These are phyloP conservation scores for Meiosimyza platycephala DNA, from an alignment of 2,888 invertebrate species.

Conservation along the genomic window DNA sequence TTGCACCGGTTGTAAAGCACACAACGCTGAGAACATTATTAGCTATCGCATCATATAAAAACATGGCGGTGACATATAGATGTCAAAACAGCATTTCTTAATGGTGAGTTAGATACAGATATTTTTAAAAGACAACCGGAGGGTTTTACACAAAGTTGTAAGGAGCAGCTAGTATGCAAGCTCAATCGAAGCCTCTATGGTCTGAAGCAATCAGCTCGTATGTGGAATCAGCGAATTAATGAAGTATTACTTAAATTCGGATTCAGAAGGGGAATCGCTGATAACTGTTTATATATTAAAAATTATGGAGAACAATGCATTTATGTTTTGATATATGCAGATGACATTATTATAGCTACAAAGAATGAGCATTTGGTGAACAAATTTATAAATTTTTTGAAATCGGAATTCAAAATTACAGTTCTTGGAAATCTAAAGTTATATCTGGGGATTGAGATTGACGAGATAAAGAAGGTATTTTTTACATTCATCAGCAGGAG, in stretches of 20 bases:
- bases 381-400: conserved; percentile 8
- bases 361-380: conserved; percentile 3
- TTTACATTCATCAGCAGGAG: conserved; percentile 9
- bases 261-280: conserved; percentile 34
- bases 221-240: conserved; percentile 36
- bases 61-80: conserved; percentile 28
- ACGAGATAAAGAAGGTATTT: conserved; percentile 10
- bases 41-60: conserved; percentile 30
- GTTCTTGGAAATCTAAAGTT: conserved; percentile 29
- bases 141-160: conserved; percentile 16
- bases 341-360: conserved; percentile 29
- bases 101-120: conserved; percentile 27
- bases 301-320: too few relatives aligned
- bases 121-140: conserved; percentile 30
- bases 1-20: conserved; percentile 30
- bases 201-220: conserved; percentile 30
- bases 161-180: conserved; percentile 8
- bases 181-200: conserved; percentile 4
- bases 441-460: conserved; percentile 33
- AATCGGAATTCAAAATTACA: conserved; percentile 25
- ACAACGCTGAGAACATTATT: conserved; percentile 25
- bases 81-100: conserved; percentile 34
- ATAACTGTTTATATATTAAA: not conserved
- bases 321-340: conserved; percentile 35
- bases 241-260: conserved; percentile 27